Evolutionary conservation across 2,797 vertebrate genomes (phyloP).

Genomic region (Gymnopithys bicolor): DNA sequence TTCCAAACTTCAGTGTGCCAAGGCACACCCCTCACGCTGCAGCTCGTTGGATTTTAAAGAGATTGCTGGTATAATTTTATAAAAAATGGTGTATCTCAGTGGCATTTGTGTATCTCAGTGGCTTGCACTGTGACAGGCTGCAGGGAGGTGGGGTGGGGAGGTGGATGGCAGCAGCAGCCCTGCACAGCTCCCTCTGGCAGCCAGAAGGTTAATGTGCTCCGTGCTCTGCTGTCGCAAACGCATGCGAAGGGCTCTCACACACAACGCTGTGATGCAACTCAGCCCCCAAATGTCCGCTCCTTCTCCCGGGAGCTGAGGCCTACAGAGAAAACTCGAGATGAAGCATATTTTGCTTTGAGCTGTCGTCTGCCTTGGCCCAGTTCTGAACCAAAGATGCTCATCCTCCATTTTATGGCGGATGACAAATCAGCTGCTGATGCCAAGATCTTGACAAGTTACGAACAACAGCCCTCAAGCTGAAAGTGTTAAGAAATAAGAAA

Average conservation of each 20-base stretch:
- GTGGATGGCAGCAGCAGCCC: background rate
- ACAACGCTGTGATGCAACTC: background rate
- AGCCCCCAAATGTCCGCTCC: background rate
- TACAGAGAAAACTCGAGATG: background rate
- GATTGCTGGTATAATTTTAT: background rate
- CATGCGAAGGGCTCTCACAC: background rate
- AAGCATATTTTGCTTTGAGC: conserved; percentile 28
- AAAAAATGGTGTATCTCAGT: fast-evolving
- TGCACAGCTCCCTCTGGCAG: background rate
- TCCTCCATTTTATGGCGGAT: conserved; percentile 58
- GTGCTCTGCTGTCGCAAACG: background rate
- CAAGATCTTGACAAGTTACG: conserved; percentile 61
- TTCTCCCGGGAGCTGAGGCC: background rate
- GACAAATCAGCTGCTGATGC: conserved; percentile 43
- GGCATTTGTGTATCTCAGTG: background rate
- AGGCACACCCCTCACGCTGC: background rate
- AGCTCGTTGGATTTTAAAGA: background rate
- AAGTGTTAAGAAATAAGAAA: conserved; percentile 25
- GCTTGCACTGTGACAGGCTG: background rate
- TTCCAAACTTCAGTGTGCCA: background rate
- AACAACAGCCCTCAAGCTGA: conserved; percentile 49
- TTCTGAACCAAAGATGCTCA: conserved; percentile 51
- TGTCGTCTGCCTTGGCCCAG: conserved; percentile 42
- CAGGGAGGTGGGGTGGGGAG: background rate
- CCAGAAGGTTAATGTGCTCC: background rate